Conservation (phyloP, 2,797 vertebrate genomes). For the Crenuchus spilurus region DNA sequence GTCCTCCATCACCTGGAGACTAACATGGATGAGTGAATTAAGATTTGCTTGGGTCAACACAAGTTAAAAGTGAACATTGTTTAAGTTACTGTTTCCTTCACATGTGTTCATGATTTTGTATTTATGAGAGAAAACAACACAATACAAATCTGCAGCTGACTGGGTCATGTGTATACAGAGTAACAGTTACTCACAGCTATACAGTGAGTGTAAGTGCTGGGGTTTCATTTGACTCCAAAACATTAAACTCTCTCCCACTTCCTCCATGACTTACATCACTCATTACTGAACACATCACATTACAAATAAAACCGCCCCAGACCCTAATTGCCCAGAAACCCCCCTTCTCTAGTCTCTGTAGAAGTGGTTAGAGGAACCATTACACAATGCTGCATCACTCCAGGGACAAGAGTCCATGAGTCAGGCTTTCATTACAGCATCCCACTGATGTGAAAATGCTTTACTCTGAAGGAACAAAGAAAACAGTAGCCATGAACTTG, state of each 20-base stretch:
- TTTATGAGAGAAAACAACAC: neutral
- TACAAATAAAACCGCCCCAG: constrained; percentile 4
- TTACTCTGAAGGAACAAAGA: neutral
- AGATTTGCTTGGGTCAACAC: no score
- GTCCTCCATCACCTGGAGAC: no score
- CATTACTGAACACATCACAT: constrained; percentile 23
- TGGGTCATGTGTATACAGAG: neutral
- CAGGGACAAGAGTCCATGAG: neutral
- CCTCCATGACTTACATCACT: constrained; percentile 27
- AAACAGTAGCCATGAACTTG: neutral
- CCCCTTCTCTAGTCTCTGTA: neutral
- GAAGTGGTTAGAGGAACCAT: constrained; percentile 16
- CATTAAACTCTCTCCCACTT: constrained; percentile 18
- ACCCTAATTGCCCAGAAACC: constrained; percentile 22
- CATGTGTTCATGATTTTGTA: neutral
- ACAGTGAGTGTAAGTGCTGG: neutral
- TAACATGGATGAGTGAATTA: no score
- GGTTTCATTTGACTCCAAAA: neutral
- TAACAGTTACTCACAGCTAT: neutral
- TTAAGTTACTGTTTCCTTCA: neutral
- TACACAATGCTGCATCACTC: constrained; percentile 13
- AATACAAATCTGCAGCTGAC: neutral
- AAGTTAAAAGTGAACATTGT: no score
- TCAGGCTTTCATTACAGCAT: constrained; percentile 14
- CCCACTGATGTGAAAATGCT: constrained; percentile 4